Evolutionary conservation across 23 tunicate species (phyloP).

Genomic region (Botrylloides violaceus): DNA sequence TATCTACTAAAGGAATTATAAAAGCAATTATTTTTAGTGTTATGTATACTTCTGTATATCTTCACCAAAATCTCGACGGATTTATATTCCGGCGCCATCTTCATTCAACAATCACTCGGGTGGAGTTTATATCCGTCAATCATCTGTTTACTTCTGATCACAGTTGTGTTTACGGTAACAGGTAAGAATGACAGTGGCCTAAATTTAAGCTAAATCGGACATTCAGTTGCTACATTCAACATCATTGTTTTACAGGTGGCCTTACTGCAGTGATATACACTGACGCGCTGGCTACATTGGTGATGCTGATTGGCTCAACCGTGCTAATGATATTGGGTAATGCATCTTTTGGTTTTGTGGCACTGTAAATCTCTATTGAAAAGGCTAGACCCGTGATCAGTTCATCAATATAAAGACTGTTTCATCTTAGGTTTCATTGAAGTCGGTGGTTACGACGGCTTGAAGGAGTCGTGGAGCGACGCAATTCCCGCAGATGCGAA

Average conservation of each 20-base stretch:
- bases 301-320: constrained; percentile 16
- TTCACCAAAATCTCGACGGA: constrained; percentile 39
- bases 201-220: too few relatives aligned
- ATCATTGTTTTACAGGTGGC: background rate
- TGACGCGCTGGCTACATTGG: constrained; percentile 10
- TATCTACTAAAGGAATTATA: too few relatives aligned
- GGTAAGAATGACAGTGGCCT: constrained; percentile 12
- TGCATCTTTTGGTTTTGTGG: background rate
- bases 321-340: constrained; percentile 24
- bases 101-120: constrained; percentile 32
- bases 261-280: constrained; percentile 23
- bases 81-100: constrained; percentile 26
- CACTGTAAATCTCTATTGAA: background rate
- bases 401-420: background rate
- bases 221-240: background rate
- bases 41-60: constrained; percentile 20
- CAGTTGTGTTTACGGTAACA: constrained; percentile 27
- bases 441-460: constrained; percentile 21
- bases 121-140: constrained; percentile 35
- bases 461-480: constrained; percentile 3
- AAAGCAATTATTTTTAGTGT: constrained; percentile 20
- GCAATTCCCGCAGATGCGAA: constrained; percentile 28
- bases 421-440: constrained; percentile 6
- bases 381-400: background rate
- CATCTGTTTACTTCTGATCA: constrained; percentile 22